Base-by-base conservation (phyloP, 2,888 invertebrate genomes). In the Stenichneumon culpator region DNA sequence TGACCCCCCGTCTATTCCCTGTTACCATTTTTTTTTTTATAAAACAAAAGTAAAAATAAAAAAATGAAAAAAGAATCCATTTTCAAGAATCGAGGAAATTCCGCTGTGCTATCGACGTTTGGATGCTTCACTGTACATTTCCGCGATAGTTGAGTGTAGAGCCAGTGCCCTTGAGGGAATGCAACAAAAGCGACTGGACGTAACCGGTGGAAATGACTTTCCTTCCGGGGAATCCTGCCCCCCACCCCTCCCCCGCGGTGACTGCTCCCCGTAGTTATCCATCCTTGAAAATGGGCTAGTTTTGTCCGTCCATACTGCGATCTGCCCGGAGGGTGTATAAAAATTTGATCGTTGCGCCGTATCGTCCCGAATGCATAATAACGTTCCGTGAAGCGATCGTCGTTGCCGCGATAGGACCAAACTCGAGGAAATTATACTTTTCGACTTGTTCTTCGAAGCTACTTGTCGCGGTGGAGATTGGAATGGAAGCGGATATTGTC, bases 331-430 rank as follows among this genome's bases (percentile, higher is more conserved):
- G 5, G 32, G 19, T 19, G n/a, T 54, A 32, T 68, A 68, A 78
- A 68, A 77, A 69, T 57, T 54, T 57, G 28, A 57, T 78, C 68
- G 32, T 16, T n/a, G 32, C 54, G n/a, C 44, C 54, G 25, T 22
- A 28, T 68, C 44, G 39, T 25, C 19, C 28, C 57, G 57, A 57
- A 25, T 25, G 57, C 22, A 3, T 14, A 25, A 22, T 25, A 57
- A 47, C 44, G 19, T 57, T 25, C 57, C 54, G 54, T 9, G 54
- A n/a, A 54, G 57, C 22, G 19, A 68, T 54, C 19, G 50, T 36
- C n/a, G 44, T 22, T 60, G 60, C 9, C 47, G 54, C 54, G 19
- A 54, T 19, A 54, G n/a, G n/a, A 54, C 54, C 0, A 4, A 47
- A 32, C 28, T 19, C 57, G 57, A 74, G 63, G 19, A 74, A 14